These are phyloP conservation scores for Tortricodes alternella DNA, from an alignment of 2,888 invertebrate species.

Conservation along the genomic window DNA sequence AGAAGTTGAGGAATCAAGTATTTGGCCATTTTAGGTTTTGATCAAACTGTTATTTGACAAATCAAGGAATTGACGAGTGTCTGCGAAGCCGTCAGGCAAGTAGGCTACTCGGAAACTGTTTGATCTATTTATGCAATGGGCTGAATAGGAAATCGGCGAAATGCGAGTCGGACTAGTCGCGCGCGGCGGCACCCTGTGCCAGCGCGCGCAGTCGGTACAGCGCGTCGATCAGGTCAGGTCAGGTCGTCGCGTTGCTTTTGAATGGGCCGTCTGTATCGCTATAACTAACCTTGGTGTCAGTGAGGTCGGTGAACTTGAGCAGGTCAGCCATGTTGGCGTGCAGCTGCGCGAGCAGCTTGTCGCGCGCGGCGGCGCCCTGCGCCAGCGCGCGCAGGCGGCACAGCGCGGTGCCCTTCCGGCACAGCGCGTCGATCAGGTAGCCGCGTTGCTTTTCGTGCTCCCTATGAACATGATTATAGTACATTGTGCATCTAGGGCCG, in stretches of 20 bases:
- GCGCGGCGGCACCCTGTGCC: constrained; percentile 73
- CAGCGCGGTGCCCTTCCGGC: constrained; percentile 88
- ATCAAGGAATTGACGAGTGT: too few relatives aligned
- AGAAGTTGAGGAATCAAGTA: too few relatives aligned
- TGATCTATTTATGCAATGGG: too few relatives aligned
- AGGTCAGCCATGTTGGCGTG: constrained; percentile 78
- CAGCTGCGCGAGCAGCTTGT: constrained; percentile 79
- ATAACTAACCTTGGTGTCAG: constrained; percentile 87
- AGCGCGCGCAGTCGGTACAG: constrained; percentile 84
- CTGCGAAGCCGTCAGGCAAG: too few relatives aligned
- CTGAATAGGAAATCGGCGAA: too few relatives aligned
- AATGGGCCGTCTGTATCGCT: too few relatives aligned
- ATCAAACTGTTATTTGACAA: too few relatives aligned
- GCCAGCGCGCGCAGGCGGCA: constrained; percentile 82
- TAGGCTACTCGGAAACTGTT: too few relatives aligned
- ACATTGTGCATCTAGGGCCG: too few relatives aligned
- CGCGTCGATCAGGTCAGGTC: constrained; percentile 90
- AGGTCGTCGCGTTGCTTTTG: constrained; percentile 91
- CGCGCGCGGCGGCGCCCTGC: constrained; percentile 73
- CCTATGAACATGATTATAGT: constrained; percentile 58
- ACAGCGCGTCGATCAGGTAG: constrained; percentile 90
- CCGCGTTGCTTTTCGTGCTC: constrained; percentile 93
- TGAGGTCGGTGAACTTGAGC: constrained; percentile 90
- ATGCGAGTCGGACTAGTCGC: too few relatives aligned
- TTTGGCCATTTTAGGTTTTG: too few relatives aligned